A percentile compares a stretch with the other conserved stretches of the same genome.
Evolutionary conservation across 1,140 invertebrate species (phyloP).

Genomic region (Bombus affinis): DNA sequence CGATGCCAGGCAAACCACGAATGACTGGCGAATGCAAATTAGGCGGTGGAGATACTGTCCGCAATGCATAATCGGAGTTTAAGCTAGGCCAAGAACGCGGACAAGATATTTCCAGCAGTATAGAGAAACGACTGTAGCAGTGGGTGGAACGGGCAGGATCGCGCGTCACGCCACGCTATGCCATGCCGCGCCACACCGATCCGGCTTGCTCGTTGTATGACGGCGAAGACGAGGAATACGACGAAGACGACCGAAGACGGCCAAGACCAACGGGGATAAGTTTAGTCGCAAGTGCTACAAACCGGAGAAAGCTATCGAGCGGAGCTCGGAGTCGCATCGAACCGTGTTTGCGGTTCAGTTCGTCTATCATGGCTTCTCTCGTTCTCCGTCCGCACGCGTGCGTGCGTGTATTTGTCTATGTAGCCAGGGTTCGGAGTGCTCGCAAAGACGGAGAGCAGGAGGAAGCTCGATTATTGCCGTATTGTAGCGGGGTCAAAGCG

Average conservation of each 20-base stretch:
- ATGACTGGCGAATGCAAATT: slow-evolving; percentile 75
- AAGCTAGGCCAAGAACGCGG: slow-evolving; percentile 68
- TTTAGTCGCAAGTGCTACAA: slow-evolving; percentile 23
- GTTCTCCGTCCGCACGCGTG: background rate
- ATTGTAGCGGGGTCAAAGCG: slow-evolving; percentile 73
- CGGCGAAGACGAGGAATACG: background rate
- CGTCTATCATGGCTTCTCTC: slow-evolving; percentile 26
- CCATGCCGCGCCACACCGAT: background rate
- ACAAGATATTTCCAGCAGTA: slow-evolving; percentile 67
- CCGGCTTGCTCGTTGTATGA: no score
- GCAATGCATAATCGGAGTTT: slow-evolving; percentile 74
- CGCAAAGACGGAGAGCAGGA: slow-evolving; percentile 65
- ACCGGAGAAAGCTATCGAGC: background rate
- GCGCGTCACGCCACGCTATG: background rate
- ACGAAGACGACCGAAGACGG: slow-evolving; percentile 7
- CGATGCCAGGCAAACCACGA: slow-evolving; percentile 70
- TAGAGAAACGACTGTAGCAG: background rate
- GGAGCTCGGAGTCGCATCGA: slow-evolving; percentile 5
- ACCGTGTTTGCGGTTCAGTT: slow-evolving; percentile 30
- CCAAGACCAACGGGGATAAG: slow-evolving; percentile 29
- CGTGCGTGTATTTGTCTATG: background rate
- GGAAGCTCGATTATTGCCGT: slow-evolving; percentile 68
- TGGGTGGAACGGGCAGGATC: background rate
- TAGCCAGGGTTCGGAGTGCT: slow-evolving; percentile 25
- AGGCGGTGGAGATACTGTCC: slow-evolving; percentile 72